Percentiles rank a stretch among this genome's conserved stretches.
phyloP scores from a whole-genome alignment of 2,797 vertebrate genomes.

The Crossoptilon crossoptilon region DNA sequence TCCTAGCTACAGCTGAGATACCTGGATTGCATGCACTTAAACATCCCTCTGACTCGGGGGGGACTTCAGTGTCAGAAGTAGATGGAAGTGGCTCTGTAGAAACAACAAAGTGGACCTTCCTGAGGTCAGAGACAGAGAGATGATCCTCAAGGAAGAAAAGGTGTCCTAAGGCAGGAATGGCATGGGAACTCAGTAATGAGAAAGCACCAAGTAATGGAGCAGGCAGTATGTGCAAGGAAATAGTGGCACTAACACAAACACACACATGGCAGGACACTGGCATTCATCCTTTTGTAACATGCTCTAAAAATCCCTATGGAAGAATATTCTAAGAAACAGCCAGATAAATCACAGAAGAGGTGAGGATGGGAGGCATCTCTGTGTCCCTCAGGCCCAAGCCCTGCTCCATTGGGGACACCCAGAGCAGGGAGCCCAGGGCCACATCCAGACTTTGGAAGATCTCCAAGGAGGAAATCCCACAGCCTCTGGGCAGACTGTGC shows the following conservation, averaged over 20 bases:
- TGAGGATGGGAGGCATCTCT: not conserved
- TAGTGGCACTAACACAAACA: not conserved
- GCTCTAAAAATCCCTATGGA: not conserved
- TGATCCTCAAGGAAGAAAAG: not conserved
- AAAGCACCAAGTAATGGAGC: not conserved
- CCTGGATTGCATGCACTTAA: not conserved
- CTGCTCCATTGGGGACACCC: not conserved
- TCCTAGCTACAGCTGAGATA: accelerated
- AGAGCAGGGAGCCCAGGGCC: not conserved
- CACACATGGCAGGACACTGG: accelerated
- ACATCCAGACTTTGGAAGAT: not conserved
- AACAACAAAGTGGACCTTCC: not conserved
- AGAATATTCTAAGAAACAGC: not conserved
- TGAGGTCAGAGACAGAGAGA: not conserved
- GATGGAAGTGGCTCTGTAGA: not conserved
- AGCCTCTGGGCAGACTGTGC: not conserved
- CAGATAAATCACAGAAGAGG: not conserved
- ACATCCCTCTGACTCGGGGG: not conserved
- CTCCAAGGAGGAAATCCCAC: not conserved
- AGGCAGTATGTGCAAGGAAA: not conserved
- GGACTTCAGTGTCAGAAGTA: not conserved
- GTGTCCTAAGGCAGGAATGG: not conserved
- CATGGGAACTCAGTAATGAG: not conserved
- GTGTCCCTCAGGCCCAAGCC: not conserved
- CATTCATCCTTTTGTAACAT: not conserved